Evolutionary conservation across 2,888 invertebrate genomes (phyloP).

Genomic region (Standfussiana lucernea): DNA sequence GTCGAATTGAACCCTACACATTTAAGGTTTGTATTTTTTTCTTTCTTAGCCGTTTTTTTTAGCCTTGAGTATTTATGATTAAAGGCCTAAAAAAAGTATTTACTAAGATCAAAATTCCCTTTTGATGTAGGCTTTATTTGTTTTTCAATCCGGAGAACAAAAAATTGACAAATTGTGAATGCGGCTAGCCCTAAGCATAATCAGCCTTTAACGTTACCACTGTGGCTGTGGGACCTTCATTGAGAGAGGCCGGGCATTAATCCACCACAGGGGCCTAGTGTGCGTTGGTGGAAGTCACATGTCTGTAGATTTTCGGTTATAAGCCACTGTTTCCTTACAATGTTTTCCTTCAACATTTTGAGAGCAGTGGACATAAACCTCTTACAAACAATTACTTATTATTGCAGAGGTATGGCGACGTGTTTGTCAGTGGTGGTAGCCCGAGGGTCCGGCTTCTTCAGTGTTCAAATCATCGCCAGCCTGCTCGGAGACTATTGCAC

Average conservation of each 20-base stretch:
- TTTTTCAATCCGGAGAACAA: not conserved
- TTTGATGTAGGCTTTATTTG: not conserved
- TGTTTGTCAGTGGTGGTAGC: constrained; percentile 85
- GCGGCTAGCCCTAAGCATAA: not conserved
- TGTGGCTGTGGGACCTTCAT: not conserved
- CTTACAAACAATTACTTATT: not conserved
- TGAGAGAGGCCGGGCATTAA: not conserved
- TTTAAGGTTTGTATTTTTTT: constrained; percentile 75
- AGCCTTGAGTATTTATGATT: not conserved
- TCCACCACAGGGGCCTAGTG: not conserved
- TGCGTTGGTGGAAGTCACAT: not conserved
- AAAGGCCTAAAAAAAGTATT: too few species aligned
- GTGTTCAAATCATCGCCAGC: constrained; percentile 82
- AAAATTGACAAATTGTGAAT: not conserved
- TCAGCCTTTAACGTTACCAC: not conserved
- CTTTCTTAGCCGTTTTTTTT: not conserved
- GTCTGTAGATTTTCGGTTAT: not conserved
- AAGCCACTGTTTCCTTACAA: not conserved
- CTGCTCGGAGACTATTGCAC: constrained; percentile 79
- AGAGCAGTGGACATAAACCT: not conserved
- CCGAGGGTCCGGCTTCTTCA: constrained; percentile 84
- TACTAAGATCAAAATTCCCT: not conserved
- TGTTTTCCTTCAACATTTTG: not conserved
- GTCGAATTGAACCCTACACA: constrained; percentile 85
- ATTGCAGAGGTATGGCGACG: constrained; percentile 84